Evolutionary conservation across 2,888 invertebrate species (phyloP).

Genomic region (Platycheirus rosarum): DNA sequence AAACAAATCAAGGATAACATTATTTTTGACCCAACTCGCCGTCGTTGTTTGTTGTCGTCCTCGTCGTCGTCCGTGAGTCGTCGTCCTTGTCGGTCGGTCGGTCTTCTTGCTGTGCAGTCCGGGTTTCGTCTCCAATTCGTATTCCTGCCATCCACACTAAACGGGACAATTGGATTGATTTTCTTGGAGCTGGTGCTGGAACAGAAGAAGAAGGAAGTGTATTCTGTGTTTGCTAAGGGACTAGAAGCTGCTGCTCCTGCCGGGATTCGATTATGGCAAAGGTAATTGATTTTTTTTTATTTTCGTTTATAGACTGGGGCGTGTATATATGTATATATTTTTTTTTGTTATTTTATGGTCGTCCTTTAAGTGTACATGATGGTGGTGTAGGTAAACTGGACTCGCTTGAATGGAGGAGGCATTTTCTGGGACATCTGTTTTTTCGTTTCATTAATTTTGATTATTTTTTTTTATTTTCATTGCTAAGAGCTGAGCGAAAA

Average conservation of each 20-base stretch:
- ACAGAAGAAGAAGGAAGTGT: conserved; percentile 36
- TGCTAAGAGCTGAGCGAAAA: conserved; percentile 29
- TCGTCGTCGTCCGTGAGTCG: not conserved
- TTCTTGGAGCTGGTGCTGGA: conserved; percentile 50
- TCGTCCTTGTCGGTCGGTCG: not conserved
- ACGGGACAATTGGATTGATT: conserved; percentile 73
- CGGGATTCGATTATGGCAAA: conserved; percentile 75
- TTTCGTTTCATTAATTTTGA: conserved; percentile 52
- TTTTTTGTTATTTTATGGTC: conserved; percentile 59
- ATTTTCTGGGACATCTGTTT: conserved; percentile 53
- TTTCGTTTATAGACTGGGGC: conserved; percentile 49
- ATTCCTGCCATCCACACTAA: conserved; percentile 25
- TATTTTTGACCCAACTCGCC: conserved; percentile 61
- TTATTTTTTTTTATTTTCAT: conserved; percentile 38
- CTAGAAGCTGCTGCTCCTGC: conserved; percentile 54
- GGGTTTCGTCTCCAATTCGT: conserved; percentile 15
- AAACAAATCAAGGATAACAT: conserved; percentile 71
- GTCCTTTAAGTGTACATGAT: conserved; percentile 36
- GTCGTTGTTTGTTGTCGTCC: too few relatives aligned
- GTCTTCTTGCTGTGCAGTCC: conserved; percentile 14
- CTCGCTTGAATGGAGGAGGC: not conserved
- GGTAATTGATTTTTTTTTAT: conserved; percentile 75
- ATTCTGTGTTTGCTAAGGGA: conserved; percentile 44
- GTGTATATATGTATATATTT: conserved; percentile 33
- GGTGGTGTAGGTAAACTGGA: conserved; percentile 22